These are phyloP conservation scores for Grapholita molesta DNA, from an alignment of 1,140 invertebrate genomes.

Conservation along the genomic window DNA sequence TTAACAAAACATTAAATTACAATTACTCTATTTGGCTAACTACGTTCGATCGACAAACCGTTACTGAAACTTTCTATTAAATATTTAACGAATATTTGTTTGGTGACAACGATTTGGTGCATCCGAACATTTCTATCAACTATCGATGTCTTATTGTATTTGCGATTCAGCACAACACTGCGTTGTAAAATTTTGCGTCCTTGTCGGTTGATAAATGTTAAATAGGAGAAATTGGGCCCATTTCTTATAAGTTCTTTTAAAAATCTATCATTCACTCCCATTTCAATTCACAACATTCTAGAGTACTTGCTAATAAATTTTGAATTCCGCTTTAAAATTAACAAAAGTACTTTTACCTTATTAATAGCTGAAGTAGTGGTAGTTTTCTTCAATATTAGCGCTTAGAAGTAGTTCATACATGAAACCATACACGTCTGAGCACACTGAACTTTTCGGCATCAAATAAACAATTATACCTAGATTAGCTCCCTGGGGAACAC, in stretches of 20 bases:
- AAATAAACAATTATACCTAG: not conserved
- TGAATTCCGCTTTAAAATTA: not conserved
- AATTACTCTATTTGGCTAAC: too few relatives aligned
- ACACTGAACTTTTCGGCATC: not conserved
- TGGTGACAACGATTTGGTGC: too few relatives aligned
- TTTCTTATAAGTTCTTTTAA: conserved; percentile 13
- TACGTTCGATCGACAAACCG: too few relatives aligned
- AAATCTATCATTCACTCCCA: conserved; percentile 44
- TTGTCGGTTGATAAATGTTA: not conserved
- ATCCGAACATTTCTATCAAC: too few relatives aligned
- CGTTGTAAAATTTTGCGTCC: not conserved
- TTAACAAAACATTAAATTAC: too few relatives aligned
- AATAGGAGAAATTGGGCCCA: conserved; percentile 6
- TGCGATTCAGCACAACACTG: not conserved
- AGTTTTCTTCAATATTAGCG: not conserved
- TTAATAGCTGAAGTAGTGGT: not conserved
- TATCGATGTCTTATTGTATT: too few relatives aligned
- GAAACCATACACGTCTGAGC: not conserved
- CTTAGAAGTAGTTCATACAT: conserved; percentile 2
- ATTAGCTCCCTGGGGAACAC: not conserved
- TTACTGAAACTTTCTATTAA: too few relatives aligned
- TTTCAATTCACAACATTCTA: conserved; percentile 61
- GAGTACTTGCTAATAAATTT: conserved; percentile 24
- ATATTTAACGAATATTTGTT: too few relatives aligned
- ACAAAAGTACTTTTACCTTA: not conserved